phyloP scores from a whole-genome alignment of 2,797 vertebrate genomes.

The Apodemus agrarius region DNA sequence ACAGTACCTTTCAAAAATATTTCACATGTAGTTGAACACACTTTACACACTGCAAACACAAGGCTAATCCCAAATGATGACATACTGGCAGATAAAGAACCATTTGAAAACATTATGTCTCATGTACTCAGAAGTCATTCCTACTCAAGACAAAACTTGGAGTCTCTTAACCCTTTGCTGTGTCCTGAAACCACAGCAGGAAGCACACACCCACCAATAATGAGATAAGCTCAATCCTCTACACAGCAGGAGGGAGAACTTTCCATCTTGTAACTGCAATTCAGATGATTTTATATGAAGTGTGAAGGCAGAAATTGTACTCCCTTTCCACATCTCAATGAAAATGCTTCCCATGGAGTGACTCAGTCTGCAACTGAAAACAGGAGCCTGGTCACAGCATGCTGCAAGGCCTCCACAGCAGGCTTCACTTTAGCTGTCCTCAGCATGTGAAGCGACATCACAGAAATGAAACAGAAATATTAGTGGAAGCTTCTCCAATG shows the following conservation, averaged over 20 bases:
- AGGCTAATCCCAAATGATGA: conserved; percentile 8
- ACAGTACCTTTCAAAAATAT: conserved; percentile 63
- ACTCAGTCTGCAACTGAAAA: conserved; percentile 63
- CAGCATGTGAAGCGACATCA: conserved; percentile 56
- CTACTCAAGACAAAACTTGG: not conserved
- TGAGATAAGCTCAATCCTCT: conserved; percentile 55
- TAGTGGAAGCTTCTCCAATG: conserved; percentile 37
- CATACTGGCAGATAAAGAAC: conserved; percentile 57
- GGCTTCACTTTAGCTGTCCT: conserved; percentile 38
- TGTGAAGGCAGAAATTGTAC: conserved; percentile 62
- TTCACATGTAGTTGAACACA: conserved; percentile 31
- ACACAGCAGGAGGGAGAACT: conserved; percentile 49
- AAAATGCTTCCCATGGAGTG: conserved; percentile 56
- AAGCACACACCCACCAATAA: not conserved
- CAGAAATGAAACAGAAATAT: not conserved
- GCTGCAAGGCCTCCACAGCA: conserved; percentile 63
- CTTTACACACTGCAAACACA: conserved; percentile 59
- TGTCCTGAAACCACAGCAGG: not conserved
- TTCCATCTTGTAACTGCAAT: conserved; percentile 46
- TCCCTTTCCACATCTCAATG: conserved; percentile 61
- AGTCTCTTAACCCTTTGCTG: conserved; percentile 57
- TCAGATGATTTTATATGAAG: conserved; percentile 66
- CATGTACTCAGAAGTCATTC: conserved; percentile 21
- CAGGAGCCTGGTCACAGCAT: conserved; percentile 58
- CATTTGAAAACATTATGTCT: not conserved